Evolutionary conservation across 2,797 vertebrate genomes (phyloP), one percentile per base, ranked within the genome.

Genomic region (Rallus crepitans): DNA sequence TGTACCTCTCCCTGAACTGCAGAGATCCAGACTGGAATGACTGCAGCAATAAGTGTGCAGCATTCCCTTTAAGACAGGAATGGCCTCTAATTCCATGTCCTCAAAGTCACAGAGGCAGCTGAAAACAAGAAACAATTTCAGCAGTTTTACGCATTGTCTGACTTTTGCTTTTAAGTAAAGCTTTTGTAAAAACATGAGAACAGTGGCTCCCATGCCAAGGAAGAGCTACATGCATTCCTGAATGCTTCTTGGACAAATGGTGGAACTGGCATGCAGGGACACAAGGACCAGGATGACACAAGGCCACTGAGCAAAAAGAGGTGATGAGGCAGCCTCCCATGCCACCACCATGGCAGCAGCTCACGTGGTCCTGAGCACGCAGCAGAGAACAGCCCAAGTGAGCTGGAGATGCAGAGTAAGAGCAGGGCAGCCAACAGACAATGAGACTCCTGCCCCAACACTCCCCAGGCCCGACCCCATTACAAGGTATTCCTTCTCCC

Each of bases 231-330:
- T 5, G 28, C n/a, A 15, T 6, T 65, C 70, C 61, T 27, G 56
- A 81, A 61, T 4, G 37, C 40, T 68, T 73, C 73, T 9, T 31
- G 55, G 47, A n/a, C 28, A 25, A 18, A 57, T 19, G 31, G 42
- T 42, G 42, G 20, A 71, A 71, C 19, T 0, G 0, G 33, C 17
- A 52, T 2, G 7, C 8, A 23, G 12, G 42, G 28, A 48, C 42
- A n/a, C 25, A 50, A 31, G 50, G 57, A 66, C 45, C 27, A 53
- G 11, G 14, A 3, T 3, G 12, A 33, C 31, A 17, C 19, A 56
- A 45, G 35, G 33, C 14, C 69, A 53, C 27, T 39, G 52, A 21
- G 31, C 12, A 57, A 57, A 28, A 71, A 48, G 9, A 48, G 57
- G 28, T 50, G 25, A 69, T 19, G 20, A 72, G 19, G 69, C 59